These are phyloP conservation scores for Drosophila nigromelanica DNA, from an alignment of 1,140 invertebrate genomes.

Conservation along the genomic window DNA sequence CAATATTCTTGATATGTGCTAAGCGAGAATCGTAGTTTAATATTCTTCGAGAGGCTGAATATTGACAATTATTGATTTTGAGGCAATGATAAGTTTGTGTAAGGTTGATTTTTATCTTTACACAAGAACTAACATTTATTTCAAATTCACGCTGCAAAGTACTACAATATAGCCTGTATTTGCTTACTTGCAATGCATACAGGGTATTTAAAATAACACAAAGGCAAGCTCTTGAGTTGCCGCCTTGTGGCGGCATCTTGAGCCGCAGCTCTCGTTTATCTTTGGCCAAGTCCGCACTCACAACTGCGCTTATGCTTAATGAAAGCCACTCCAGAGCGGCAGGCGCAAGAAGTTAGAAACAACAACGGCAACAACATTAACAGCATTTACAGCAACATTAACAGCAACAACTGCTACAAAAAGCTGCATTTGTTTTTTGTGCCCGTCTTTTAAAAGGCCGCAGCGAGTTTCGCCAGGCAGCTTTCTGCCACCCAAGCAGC, in stretches of 20 bases:
- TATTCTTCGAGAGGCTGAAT: no score
- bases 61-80: no score
- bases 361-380: conserved; percentile 12
- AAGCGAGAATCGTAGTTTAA: no score
- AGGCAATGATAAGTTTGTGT: no score
- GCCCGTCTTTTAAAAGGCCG: background rate
- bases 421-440: conserved; percentile 11
- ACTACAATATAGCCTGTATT: no score
- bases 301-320: conserved; percentile 46
- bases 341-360: conserved; percentile 15
- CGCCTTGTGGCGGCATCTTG: conserved; percentile 28
- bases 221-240: conserved; percentile 32
- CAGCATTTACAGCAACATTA: conserved; percentile 16
- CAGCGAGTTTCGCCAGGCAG: conserved; percentile 9
- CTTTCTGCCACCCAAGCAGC: conserved; percentile 38
- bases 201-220: conserved; percentile 10
- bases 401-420: conserved; percentile 23
- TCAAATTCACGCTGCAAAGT: no score
- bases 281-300: conserved; percentile 41
- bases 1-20: no score
- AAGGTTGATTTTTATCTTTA: no score
- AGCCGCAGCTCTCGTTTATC: conserved; percentile 20
- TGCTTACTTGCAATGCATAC: no score
- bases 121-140: no score
- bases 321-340: conserved; percentile 47